These are phyloP conservation scores for Trogon surrucura DNA, from an alignment of 2,113 vertebrate genomes.

Conservation along the genomic window DNA sequence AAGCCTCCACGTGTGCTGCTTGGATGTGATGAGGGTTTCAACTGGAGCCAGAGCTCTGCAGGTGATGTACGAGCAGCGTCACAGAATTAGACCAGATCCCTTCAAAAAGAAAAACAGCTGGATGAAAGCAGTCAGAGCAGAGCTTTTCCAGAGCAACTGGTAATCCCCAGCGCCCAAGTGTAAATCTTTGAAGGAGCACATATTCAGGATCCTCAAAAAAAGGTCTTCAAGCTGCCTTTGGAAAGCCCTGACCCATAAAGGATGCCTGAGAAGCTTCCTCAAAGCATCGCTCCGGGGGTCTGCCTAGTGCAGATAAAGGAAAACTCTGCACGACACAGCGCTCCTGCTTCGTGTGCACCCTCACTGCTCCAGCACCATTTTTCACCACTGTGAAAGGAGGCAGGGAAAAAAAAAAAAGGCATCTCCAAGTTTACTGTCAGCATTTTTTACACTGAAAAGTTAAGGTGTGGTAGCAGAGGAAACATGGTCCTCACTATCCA, in stretches of 20 bases:
- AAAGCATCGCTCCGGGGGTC: background rate
- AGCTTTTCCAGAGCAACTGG: background rate
- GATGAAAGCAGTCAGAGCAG: background rate
- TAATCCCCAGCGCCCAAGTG: background rate
- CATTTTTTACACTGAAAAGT: background rate
- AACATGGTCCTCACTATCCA: constrained; percentile 11
- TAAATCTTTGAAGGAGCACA: background rate
- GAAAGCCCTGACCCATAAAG: background rate
- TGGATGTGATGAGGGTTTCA: background rate
- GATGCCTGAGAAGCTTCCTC: background rate
- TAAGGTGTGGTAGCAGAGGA: constrained; percentile 63
- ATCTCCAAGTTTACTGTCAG: background rate
- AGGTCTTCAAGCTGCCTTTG: background rate
- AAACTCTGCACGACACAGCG: background rate
- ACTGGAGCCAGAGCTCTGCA: background rate
- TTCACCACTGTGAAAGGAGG: background rate
- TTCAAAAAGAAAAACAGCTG: background rate
- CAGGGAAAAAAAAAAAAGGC: background rate
- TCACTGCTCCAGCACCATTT: background rate
- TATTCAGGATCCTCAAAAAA: background rate
- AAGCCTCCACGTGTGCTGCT: background rate
- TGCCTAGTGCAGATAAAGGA: background rate
- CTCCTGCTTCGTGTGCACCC: background rate
- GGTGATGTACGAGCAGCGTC: background rate
- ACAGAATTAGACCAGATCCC: background rate